Evolutionary conservation across 2,113 vertebrate genomes (phyloP).

Genomic region (Callipepla squamata): DNA sequence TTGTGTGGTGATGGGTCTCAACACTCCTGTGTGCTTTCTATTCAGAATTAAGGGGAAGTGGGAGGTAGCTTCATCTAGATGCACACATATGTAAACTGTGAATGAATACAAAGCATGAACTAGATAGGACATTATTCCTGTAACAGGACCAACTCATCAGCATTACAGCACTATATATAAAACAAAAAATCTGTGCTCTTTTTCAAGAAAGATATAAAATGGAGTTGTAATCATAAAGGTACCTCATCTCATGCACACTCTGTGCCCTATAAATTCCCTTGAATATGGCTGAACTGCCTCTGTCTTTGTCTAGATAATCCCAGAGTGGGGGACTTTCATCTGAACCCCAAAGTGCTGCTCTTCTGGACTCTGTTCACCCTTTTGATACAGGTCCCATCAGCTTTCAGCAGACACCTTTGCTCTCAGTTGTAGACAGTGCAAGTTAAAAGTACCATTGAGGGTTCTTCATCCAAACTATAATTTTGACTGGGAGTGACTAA

Average conservation of each 20-base stretch:
- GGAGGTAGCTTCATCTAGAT: neutral
- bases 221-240: neutral
- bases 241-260: neutral
- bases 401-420: neutral
- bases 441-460: neutral
- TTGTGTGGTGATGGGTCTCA: neutral
- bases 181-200: neutral
- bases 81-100: neutral
- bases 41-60: neutral
- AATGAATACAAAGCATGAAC: neutral
- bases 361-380: neutral
- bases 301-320: neutral
- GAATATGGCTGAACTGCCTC: neutral
- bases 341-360: neutral
- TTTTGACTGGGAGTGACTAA: constrained; percentile 30
- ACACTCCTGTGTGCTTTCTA: neutral
- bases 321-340: neutral
- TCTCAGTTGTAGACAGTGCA: neutral
- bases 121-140: neutral
- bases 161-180: neutral
- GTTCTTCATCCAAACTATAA: neutral
- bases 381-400: neutral
- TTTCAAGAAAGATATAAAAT: neutral
- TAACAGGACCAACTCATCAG: neutral
- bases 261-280: neutral